These are phyloP conservation scores for Menura novaehollandiae DNA, from an alignment of 2,113 vertebrate species.

Conservation along the genomic window DNA sequence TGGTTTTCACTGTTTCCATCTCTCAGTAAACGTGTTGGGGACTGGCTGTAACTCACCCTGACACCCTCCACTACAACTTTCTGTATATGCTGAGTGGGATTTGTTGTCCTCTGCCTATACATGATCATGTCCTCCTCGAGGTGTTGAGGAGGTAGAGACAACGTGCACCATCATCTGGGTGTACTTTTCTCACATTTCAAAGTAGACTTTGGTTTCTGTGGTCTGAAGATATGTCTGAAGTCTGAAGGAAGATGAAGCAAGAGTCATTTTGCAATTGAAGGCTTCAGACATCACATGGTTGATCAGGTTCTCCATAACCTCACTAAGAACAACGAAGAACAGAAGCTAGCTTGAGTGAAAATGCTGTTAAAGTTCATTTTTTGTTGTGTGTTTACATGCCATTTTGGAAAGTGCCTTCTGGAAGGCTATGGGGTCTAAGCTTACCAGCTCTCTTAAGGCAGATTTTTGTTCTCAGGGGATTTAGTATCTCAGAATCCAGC, in stretches of 20 bases:
- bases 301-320: neutral
- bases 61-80: neutral
- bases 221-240: neutral
- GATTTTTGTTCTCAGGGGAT: neutral
- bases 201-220: neutral
- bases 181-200: neutral
- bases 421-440: neutral
- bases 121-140: neutral
- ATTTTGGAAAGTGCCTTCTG: neutral
- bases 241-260: neutral
- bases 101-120: neutral
- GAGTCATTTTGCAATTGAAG: neutral
- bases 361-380: neutral
- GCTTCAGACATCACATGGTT: neutral
- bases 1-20: neutral
- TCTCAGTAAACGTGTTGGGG: neutral
- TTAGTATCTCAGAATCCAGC: neutral
- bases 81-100: neutral
- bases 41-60: neutral
- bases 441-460: neutral
- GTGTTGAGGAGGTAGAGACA: neutral
- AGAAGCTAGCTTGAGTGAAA: neutral
- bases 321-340: neutral
- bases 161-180: neutral
- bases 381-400: neutral